Conservation (phyloP, 2,888 invertebrate species). For the Drosophila rellima region DNA sequence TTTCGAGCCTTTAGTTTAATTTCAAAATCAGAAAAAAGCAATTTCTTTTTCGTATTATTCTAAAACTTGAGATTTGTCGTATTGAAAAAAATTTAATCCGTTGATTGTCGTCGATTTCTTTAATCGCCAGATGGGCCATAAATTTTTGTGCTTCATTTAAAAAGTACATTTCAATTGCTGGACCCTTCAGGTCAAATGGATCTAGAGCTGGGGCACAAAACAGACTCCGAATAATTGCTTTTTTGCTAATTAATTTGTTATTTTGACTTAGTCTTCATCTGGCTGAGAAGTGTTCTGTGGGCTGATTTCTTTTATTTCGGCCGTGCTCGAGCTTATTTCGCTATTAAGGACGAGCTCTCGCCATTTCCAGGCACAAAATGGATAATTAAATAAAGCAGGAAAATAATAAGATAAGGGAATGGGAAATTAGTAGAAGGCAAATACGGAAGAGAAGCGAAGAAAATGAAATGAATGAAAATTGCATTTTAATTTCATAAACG, state of each 20-base stretch:
- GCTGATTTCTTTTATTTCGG: conserved; percentile 44
- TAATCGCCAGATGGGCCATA: conserved; percentile 24
- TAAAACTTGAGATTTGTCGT: neutral
- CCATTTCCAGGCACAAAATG: conserved; percentile 55
- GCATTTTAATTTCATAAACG: conserved; percentile 80
- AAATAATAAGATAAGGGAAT: conserved; percentile 1
- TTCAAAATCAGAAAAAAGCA: neutral
- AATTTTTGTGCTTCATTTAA: conserved; percentile 30
- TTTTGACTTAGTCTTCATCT: conserved; percentile 71
- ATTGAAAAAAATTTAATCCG: conserved; percentile 16
- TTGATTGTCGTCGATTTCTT: conserved; percentile 15
- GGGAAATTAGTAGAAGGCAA: conserved; percentile 2
- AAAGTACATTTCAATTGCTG: conserved; percentile 57
- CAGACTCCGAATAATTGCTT: conserved; percentile 82
- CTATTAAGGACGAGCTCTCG: conserved; percentile 55
- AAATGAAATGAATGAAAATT: conserved; percentile 61
- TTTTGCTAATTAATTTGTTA: conserved; percentile 85
- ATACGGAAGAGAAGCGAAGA: conserved; percentile 4
- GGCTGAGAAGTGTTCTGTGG: conserved; percentile 31
- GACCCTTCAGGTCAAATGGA: conserved; percentile 45
- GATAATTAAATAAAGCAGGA: conserved; percentile 70
- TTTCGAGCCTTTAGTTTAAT: neutral
- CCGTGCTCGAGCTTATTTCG: conserved; percentile 51
- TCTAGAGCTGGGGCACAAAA: conserved; percentile 39
- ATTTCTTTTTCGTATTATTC: neutral